Conservation (phyloP, 2,888 invertebrate species). For the Cosmia trapezina region DNA sequence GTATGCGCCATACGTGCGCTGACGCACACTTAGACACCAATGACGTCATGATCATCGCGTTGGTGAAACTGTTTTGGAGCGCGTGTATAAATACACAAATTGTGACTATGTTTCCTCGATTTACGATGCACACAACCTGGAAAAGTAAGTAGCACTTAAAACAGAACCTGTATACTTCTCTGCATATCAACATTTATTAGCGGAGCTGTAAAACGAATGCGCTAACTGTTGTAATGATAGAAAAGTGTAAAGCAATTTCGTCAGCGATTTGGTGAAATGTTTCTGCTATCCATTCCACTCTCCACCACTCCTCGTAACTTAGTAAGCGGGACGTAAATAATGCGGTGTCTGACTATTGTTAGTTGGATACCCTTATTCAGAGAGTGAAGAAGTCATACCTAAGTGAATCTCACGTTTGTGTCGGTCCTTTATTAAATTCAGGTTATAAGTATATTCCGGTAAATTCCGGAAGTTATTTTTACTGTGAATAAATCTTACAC, state of each 20-base stretch:
- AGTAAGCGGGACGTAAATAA: constrained; percentile 56
- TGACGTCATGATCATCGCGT: constrained; percentile 56
- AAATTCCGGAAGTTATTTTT: neutral
- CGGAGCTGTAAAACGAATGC: constrained; percentile 29
- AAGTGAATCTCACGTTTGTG: constrained; percentile 9
- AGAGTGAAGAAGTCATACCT: constrained; percentile 51
- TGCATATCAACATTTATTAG: constrained; percentile 25
- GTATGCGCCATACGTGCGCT: constrained; percentile 43
- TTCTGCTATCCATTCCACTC: constrained; percentile 49
- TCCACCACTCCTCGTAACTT: constrained; percentile 59
- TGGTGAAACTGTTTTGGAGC: constrained; percentile 45
- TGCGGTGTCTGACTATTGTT: constrained; percentile 55
- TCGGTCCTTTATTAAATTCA: constrained; percentile 4
- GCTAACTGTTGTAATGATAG: constrained; percentile 39
- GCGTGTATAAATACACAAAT: constrained; percentile 48
- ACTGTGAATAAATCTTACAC: neutral
- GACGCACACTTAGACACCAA: constrained; percentile 38
- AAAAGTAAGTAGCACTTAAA: constrained; percentile 28
- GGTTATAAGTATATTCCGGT: neutral
- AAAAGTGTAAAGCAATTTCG: constrained; percentile 34
- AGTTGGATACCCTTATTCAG: constrained; percentile 63
- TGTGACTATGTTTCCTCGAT: constrained; percentile 40
- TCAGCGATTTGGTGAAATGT: constrained; percentile 41
- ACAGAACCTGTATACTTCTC: constrained; percentile 5
- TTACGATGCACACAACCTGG: constrained; percentile 18